Evolutionary conservation across 2,888 invertebrate species (phyloP), one percentile per base, ranked within the genome.

Genomic region (Rhagium mordax): DNA sequence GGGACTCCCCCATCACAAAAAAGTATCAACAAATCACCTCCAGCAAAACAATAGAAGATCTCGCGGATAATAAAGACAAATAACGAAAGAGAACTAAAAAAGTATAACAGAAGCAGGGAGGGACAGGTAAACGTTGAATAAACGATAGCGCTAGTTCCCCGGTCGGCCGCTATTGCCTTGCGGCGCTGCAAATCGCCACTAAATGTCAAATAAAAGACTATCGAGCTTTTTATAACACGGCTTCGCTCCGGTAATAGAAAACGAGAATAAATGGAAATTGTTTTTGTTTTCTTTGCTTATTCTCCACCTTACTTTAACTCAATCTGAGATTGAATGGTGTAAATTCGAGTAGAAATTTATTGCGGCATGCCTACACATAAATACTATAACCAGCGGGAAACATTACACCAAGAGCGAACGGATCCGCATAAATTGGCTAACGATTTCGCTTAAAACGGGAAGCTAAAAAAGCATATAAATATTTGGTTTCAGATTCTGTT

Each of bases 201-300:
- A 86, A 86, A 86, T 81, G 85, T 86, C 86, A 85, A 84, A 86
- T 85, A 86, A 86, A 65, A 85, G 84, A 84, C 84, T 84, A 85
- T 84, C 83, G 83, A 78, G 81, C 82, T 83, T 82, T 84, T 84
- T 85, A 83, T 81, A 82, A 78, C 79, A 77, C 76, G 76, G 78
- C 79, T 78, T 76, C 74, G 13, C 74, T 74, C 74, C 71, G 81
- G 82, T 84, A 85, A 84, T 84, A 83, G 85, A 83, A 84, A 84
- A 84, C 83, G 81, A 83, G 84, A 82, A 85, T 82, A 82, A 84
- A 85, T 85, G 84, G 82, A 80, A 79, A 83, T 76, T 74, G 78
- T 78, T 76, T 74, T 67, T 74, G 61, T 65, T 71, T 59, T 27
- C 65, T 47, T 53, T 60, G 41, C 61, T 41, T 61, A 61, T 61